A percentile compares a stretch with the other conserved stretches of the same genome.
These are phyloP conservation scores for Macrobrachium nipponense DNA, from an alignment of 1,140 invertebrate genomes.

Conservation along the genomic window DNA sequence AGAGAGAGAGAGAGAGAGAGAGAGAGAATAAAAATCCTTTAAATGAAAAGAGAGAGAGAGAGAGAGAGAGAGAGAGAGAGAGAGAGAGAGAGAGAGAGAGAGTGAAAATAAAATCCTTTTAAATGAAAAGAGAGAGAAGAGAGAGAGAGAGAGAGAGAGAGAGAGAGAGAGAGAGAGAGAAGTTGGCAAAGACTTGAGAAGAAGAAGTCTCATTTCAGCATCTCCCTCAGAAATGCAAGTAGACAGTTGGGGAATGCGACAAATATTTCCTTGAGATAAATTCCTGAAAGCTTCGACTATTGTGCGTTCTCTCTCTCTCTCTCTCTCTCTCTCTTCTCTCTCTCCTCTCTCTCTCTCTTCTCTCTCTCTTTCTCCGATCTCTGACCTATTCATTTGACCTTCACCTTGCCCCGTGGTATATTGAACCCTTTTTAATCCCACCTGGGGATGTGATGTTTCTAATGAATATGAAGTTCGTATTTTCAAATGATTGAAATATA, in stretches of 20 bases:
- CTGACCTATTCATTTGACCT: background rate
- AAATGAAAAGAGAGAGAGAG: slow-evolving; percentile 24
- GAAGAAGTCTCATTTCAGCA: too few relatives aligned
- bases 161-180: slow-evolving; percentile 18
- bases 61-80: slow-evolving; percentile 18
- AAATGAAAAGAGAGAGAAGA: slow-evolving; percentile 26
- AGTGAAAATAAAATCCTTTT: too few relatives aligned
- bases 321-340: slow-evolving; percentile 8
- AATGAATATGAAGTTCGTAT: too few relatives aligned
- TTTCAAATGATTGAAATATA: too few relatives aligned
- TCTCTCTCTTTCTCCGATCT: background rate
- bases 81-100: slow-evolving; percentile 18
- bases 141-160: slow-evolving; percentile 21
- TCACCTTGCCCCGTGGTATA: background rate
- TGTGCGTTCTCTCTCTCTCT: background rate
- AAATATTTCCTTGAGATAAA: background rate
- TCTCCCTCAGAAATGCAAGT: too few relatives aligned
- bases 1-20: slow-evolving; percentile 15
- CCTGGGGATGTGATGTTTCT: too few relatives aligned
- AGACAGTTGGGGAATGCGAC: too few relatives aligned
- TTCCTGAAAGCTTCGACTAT: background rate
- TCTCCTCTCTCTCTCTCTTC: background rate
- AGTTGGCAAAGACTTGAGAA: background rate
- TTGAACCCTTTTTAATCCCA: too few relatives aligned
- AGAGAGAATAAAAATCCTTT: too few relatives aligned